phyloP scores from a whole-genome alignment of 2,113 vertebrate genomes.

The Hippocampus comes region DNA sequence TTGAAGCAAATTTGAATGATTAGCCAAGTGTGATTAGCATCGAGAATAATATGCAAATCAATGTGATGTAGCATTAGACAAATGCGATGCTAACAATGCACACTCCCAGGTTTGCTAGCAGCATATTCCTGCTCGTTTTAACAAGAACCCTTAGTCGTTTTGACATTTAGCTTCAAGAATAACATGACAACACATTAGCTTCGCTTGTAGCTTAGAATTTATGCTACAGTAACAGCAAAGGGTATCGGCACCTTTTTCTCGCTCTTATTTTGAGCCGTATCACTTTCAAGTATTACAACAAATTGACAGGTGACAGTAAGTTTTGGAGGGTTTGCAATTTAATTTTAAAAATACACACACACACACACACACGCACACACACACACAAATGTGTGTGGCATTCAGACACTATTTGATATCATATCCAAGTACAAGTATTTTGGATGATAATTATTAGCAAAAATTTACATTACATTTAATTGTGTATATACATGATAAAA shows the following conservation, averaged over 20 bases:
- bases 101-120: neutral
- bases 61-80: neutral
- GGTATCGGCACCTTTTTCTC: conserved; percentile 22
- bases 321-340: neutral
- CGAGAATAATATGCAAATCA: neutral
- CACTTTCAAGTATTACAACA: neutral
- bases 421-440: conserved; percentile 25
- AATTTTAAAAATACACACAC: neutral
- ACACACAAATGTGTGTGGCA: neutral
- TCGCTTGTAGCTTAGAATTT: conserved; percentile 50
- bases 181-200: conserved; percentile 48
- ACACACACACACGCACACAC: neutral
- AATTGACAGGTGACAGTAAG: neutral
- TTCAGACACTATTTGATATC: conserved; percentile 44
- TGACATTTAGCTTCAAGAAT: neutral
- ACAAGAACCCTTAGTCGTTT: neutral
- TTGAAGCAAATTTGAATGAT: neutral
- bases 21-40: neutral
- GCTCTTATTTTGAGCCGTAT: conserved; percentile 44
- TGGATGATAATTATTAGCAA: neutral
- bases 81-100: neutral
- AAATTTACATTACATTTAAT: neutral
- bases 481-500: neutral
- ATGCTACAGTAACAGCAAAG: conserved; percentile 7
- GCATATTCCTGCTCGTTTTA: neutral